Conservation (phyloP, 2,888 invertebrate genomes). For the Laspeyria flexula region DNA sequence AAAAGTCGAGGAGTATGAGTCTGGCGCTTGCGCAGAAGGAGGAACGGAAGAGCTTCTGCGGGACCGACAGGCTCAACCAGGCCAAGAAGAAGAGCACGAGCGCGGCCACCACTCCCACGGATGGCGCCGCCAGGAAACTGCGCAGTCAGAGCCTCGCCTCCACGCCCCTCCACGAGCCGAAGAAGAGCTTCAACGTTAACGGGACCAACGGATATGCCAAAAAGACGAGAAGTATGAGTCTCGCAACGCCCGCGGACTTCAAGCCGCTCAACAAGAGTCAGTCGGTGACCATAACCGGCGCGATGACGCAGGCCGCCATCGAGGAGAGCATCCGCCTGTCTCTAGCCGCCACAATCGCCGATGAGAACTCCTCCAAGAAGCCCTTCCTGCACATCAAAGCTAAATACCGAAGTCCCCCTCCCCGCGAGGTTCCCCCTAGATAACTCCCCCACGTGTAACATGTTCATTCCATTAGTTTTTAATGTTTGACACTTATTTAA, state of each 20-base stretch:
- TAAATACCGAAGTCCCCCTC: constrained; percentile 90
- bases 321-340: constrained; percentile 80
- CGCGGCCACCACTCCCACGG: constrained; percentile 63
- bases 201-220: constrained; percentile 58
- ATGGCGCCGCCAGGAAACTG: constrained; percentile 45
- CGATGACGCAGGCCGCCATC: constrained; percentile 79
- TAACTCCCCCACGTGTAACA: constrained; percentile 51
- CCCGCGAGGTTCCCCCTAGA: constrained; percentile 87
- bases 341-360: constrained; percentile 72
- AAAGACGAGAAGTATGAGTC: constrained; percentile 78
- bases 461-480: constrained; percentile 71
- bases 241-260: constrained; percentile 62
- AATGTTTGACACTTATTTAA: constrained; percentile 52
- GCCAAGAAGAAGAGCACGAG: constrained; percentile 53
- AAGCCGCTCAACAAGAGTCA: constrained; percentile 62
- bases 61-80: constrained; percentile 66
- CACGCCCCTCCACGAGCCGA: constrained; percentile 67
- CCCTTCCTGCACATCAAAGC: constrained; percentile 90
- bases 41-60: constrained; percentile 64
- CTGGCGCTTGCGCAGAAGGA: constrained; percentile 60
- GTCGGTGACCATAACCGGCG: constrained; percentile 59
- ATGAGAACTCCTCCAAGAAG: constrained; percentile 71
- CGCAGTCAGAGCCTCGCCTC: constrained; percentile 78
- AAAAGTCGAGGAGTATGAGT: constrained; percentile 79
- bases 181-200: constrained; percentile 54